Percentiles rank a stretch among this genome's conserved stretches.
Conservation (phyloP, 1,140 invertebrate species). For the Zaprionus nigranus region DNA sequence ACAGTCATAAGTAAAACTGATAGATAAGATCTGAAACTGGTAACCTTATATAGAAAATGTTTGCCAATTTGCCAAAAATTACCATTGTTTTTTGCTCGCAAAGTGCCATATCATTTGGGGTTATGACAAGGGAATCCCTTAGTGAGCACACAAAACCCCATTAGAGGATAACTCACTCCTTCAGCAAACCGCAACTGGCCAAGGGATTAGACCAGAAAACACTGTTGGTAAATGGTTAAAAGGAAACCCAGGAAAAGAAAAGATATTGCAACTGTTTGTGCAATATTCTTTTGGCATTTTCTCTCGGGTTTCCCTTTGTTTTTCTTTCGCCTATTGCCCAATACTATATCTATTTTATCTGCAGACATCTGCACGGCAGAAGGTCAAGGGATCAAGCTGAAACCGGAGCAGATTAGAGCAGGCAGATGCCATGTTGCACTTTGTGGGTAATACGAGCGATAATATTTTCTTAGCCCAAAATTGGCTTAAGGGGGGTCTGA, state of each 20-base stretch:
- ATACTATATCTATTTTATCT: conserved; percentile 54
- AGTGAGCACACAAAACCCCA: conserved; percentile 16
- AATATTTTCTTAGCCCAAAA: conserved; percentile 71
- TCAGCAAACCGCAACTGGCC: conserved; percentile 24
- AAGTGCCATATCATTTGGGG: conserved; percentile 39
- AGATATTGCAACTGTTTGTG: conserved; percentile 28
- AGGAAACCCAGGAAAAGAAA: conserved; percentile 19
- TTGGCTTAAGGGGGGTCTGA: conserved; percentile 39
- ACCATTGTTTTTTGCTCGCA: conserved; percentile 5
- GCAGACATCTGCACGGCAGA: conserved; percentile 47
- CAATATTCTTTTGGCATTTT: conserved; percentile 10
- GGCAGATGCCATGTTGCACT: conserved; percentile 37
- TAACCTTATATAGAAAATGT: conserved; percentile 4
- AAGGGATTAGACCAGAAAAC: conserved; percentile 36
- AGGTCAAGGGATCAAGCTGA: conserved; percentile 65
- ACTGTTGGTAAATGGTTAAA: conserved; percentile 9
- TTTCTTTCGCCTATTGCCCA: conserved; percentile 43
- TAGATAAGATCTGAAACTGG: neutral
- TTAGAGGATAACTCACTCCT: conserved; percentile 59
- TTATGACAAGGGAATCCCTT: conserved; percentile 33
- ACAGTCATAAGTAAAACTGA: neutral
- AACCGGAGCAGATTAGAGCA: conserved; percentile 49
- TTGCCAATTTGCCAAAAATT: conserved; percentile 10
- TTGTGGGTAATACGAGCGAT: conserved; percentile 58
- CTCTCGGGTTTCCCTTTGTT: conserved; percentile 4